A percentile compares a stretch with the other conserved stretches of the same genome.
Evolutionary conservation across 2,888 invertebrate species (phyloP).

Genomic region (Atethmia centrago): DNA sequence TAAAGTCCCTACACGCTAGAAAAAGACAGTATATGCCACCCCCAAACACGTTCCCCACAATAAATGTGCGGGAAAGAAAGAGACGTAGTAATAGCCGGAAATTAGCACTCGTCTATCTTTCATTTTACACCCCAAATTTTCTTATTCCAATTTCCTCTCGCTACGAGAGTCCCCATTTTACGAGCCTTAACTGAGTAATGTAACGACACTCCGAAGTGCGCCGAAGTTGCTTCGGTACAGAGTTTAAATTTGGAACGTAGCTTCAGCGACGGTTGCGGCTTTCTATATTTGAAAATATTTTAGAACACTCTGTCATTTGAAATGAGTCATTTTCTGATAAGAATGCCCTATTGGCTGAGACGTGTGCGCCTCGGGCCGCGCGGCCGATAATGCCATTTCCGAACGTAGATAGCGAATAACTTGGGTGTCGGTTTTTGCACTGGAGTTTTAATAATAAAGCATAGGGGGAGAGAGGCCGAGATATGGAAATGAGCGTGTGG

Average conservation of each 20-base stretch:
- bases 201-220: slow-evolving; percentile 59
- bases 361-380: slow-evolving; percentile 86
- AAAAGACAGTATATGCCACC: slow-evolving; percentile 84
- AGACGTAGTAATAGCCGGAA: slow-evolving; percentile 92
- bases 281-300: slow-evolving; percentile 81
- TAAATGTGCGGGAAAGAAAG: slow-evolving; percentile 90
- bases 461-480: slow-evolving; percentile 86
- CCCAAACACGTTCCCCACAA: slow-evolving; percentile 83
- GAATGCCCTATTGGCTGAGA: slow-evolving; percentile 91
- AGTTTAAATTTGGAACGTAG: slow-evolving; percentile 67
- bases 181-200: slow-evolving; percentile 74
- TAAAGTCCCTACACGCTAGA: slow-evolving; percentile 80
- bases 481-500: slow-evolving; percentile 90
- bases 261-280: slow-evolving; percentile 69
- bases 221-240: slow-evolving; percentile 56
- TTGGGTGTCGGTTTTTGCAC: slow-evolving; percentile 88
- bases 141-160: slow-evolving; percentile 93
- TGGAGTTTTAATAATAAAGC: slow-evolving; percentile 89
- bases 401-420: slow-evolving; percentile 88
- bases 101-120: slow-evolving; percentile 94
- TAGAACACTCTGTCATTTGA: slow-evolving; percentile 92
- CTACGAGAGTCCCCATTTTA: slow-evolving; percentile 82
- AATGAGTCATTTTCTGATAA: slow-evolving; percentile 94
- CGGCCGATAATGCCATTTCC: slow-evolving; percentile 90
- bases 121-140: slow-evolving; percentile 95